phyloP scores from a whole-genome alignment of 2,888 invertebrate genomes.

The Heliconius hortense region DNA sequence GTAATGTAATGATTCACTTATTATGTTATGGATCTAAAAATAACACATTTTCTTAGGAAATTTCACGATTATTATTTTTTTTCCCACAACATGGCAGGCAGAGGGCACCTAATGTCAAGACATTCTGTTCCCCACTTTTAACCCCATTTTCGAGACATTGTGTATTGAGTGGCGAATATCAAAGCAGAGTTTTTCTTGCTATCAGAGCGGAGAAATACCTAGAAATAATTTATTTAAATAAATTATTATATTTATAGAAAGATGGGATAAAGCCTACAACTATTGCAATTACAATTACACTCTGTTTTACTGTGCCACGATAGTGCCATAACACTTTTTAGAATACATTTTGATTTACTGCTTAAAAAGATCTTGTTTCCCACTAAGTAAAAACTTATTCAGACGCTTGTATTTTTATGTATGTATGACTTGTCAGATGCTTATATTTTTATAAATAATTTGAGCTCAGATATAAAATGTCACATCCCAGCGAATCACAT shows the following conservation, averaged over 20 bases:
- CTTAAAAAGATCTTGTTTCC: background rate
- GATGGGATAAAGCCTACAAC: background rate
- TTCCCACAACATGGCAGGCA: too few species aligned
- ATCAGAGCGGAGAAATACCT: background rate
- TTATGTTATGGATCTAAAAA: background rate
- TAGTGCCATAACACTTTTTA: background rate
- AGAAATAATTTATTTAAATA: background rate
- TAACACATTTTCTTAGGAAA: background rate
- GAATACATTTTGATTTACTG: background rate
- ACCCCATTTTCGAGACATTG: background rate
- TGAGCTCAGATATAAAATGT: conserved; percentile 7
- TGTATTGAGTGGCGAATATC: too few species aligned
- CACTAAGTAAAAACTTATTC: background rate
- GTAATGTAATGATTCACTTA: conserved; percentile 13
- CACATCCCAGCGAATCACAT: conserved; percentile 4
- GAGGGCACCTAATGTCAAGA: background rate
- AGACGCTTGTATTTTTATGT: background rate
- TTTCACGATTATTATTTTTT: background rate
- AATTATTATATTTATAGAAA: background rate
- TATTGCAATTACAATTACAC: too few species aligned
- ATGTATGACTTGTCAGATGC: background rate
- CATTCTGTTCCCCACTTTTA: background rate
- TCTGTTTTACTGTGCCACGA: too few species aligned
- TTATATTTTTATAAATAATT: conserved; percentile 6
- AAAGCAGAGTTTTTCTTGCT: background rate